Percentiles rank a stretch among this genome's conserved stretches.
Evolutionary conservation across 2,797 vertebrate species (phyloP).

Genomic region (Argya squamiceps): DNA sequence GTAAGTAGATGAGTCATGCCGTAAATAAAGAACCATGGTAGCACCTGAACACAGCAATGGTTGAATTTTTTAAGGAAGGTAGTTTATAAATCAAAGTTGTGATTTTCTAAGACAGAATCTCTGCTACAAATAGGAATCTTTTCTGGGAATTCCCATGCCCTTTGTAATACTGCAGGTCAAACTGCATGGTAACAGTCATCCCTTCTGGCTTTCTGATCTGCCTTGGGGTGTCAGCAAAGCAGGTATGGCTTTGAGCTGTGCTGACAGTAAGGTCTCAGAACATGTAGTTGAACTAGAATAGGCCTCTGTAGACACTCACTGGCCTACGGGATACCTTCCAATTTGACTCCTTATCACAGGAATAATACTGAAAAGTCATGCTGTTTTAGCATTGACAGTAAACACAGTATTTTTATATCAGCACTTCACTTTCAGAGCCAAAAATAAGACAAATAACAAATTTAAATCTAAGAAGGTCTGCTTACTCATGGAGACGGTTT

Average conservation of each 20-base stretch:
- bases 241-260: neutral
- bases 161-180: neutral
- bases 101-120: neutral
- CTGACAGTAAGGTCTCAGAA: neutral
- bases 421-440: neutral
- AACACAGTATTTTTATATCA: neutral
- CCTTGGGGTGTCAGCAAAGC: neutral
- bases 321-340: neutral
- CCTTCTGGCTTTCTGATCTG: neutral
- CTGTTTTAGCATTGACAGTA: neutral
- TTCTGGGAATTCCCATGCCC: neutral
- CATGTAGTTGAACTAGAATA: neutral
- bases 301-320: neutral
- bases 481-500: neutral
- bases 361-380: neutral
- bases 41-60: neutral
- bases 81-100: neutral
- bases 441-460: neutral
- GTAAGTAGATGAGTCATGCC: neutral
- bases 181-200: neutral
- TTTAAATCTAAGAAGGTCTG: neutral
- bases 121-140: neutral
- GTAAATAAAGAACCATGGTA: neutral
- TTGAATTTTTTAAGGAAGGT: neutral
- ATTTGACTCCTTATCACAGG: neutral